Evolutionary conservation across 2,888 invertebrate genomes (phyloP).

Genomic region (Magallana nippona): DNA sequence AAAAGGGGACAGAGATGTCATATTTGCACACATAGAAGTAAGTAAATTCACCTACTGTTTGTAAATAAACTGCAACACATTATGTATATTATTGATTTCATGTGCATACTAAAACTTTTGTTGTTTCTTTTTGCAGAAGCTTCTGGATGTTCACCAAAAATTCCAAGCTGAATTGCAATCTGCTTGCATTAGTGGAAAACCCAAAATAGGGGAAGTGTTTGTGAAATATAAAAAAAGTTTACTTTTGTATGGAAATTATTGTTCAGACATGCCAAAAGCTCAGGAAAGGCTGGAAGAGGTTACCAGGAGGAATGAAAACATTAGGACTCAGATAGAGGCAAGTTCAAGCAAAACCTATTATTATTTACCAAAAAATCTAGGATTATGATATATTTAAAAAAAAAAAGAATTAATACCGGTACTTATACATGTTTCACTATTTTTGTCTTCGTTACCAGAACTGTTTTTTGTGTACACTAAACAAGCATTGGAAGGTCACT

Average conservation of each 20-base stretch:
- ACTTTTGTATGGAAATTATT: conserved; percentile 96
- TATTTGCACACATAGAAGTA: conserved; percentile 95
- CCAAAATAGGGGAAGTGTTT: conserved; percentile 82
- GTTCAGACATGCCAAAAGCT: conserved; percentile 94
- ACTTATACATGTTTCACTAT: too few relatives aligned
- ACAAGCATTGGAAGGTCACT: too few relatives aligned
- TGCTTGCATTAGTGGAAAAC: conserved; percentile 75
- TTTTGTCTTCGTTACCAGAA: too few relatives aligned
- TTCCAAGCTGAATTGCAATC: conserved; percentile 89
- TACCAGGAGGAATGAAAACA: conserved; percentile 85
- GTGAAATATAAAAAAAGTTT: conserved; percentile 94
- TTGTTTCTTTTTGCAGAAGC: conserved; percentile 83
- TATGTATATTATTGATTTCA: too few relatives aligned
- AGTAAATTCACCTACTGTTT: conserved; percentile 62
- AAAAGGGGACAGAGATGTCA: conserved; percentile 87
- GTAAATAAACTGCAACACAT: too few relatives aligned
- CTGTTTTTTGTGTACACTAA: too few relatives aligned
- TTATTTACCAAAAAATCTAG: too few relatives aligned
- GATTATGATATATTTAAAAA: too few relatives aligned
- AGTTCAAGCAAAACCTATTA: background rate
- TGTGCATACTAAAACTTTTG: too few relatives aligned
- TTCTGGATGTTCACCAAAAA: conserved; percentile 91
- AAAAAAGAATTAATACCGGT: too few relatives aligned
- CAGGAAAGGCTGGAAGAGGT: conserved; percentile 90
- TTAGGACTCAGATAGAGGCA: conserved; percentile 81